Base-by-base conservation (phyloP, 2,113 vertebrate species). In the Amphiprion ocellaris region DNA sequence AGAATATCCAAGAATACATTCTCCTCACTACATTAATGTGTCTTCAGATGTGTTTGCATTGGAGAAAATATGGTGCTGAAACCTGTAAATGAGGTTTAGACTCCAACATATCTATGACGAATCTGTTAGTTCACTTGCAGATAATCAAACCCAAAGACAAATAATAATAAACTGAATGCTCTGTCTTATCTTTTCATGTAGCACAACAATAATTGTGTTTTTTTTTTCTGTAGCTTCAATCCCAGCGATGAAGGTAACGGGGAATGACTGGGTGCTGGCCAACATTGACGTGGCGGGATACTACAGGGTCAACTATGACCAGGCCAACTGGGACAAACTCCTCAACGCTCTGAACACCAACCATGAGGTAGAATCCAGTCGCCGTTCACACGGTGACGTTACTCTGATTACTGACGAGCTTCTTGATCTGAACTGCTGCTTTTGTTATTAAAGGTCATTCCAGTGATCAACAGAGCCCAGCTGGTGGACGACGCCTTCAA, bases 261-360 rank as follows among this genome's bases (percentile, higher is more conserved):
- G 0, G 0, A 0, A 0, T 0, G 80, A 91, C 0, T 99, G 97
- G 97, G 71, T 99, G 3, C 80, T 99, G 74, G 92, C 95, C 78
- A 98, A 99, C 82, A 5, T 95, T 4, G 4, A 97, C 0, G 94
- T 97, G 59, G 90, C 85, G 0, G 97, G 97, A 33, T 99, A 97
- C 71, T 99, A 96, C 94, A 94, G 94, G 17, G 98, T 99, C 84
- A 98, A 98, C 89, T 99, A 99, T 0, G 95, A 99, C n/a, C 1
- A 16, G 0, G 24, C 0, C 0, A 99, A 99, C 93, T 99, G 98
- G 98, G 3, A 83, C 0, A 93, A 17, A 64, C 94, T 99, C 46
- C 81, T 97, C 1, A 0, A 0, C 0, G 82, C 80, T 87, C 93
- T 99, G 61, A 5, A 0, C 11, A 30, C 0, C 0, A 0, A 82